Percentiles rank a stretch among this genome's conserved stretches.
Evolutionary conservation across 2,888 invertebrate species (phyloP).

Genomic region (Taenaris catops): DNA sequence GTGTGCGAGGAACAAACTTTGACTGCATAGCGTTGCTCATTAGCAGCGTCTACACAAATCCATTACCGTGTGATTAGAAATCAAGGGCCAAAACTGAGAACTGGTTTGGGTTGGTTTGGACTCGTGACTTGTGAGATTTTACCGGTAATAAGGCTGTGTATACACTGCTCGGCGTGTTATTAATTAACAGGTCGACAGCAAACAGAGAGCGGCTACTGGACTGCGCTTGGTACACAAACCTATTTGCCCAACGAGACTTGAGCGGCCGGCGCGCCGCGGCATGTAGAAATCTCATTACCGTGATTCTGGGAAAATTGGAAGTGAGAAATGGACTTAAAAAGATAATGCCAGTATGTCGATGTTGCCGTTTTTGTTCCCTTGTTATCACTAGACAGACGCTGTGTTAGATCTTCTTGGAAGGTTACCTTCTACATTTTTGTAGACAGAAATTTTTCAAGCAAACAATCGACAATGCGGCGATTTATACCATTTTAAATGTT

Average conservation of each 20-base stretch:
- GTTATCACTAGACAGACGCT: conserved; percentile 27
- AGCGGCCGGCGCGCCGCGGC: conserved; percentile 38
- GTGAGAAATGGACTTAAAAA: conserved; percentile 72
- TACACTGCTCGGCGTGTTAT: conserved; percentile 72
- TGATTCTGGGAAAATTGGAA: conserved; percentile 69
- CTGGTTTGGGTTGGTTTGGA: conserved; percentile 57
- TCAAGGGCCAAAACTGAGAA: conserved; percentile 49
- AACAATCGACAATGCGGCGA: conserved; percentile 11
- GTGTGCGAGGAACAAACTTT: conserved; percentile 35
- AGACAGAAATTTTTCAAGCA: conserved; percentile 12
- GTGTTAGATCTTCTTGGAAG: conserved; percentile 33
- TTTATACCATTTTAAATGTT: conserved; percentile 13
- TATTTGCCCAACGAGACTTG: conserved; percentile 61
- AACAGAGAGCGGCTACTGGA: conserved; percentile 72
- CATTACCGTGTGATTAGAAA: conserved; percentile 64
- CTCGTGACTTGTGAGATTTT: conserved; percentile 79
- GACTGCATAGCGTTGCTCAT: conserved; percentile 24
- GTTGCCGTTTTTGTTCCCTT: conserved; percentile 39
- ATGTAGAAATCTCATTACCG: conserved; percentile 73
- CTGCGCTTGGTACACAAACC: conserved; percentile 67
- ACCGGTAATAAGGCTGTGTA: conserved; percentile 79
- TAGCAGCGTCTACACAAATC: conserved; percentile 33
- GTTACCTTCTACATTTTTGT: conserved; percentile 19
- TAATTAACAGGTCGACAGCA: conserved; percentile 80
- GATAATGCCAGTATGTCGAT: conserved; percentile 49